Evolutionary conservation across 2,888 invertebrate species (phyloP), one percentile per base, ranked within the genome.

Genomic region (Diploptera punctata): DNA sequence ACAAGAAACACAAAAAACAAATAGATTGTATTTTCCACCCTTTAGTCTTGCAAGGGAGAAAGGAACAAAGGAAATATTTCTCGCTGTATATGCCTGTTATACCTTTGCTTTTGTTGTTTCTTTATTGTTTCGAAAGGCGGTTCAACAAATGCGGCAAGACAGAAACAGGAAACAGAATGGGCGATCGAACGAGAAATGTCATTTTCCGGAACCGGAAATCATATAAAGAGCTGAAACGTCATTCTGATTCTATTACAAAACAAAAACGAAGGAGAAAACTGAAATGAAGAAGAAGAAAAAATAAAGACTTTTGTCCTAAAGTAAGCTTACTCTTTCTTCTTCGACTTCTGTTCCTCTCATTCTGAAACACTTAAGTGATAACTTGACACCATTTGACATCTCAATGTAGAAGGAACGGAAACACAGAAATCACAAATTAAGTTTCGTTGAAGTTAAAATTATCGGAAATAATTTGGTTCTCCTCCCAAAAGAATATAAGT

Each of bases 161-260:
- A 61, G 61, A 38, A 61, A 44, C 57, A 57, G 57, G 13, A 52
- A 57, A 57, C 44, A 47, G 44, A 47, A 21, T 33, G 62, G 47
- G 33, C 52, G 70, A 26, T 65, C 62, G 65, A 70, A 70, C 49
- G 62, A 52, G 29, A 70, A 52, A 70, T 70, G 70, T 70, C 70
- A 70, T 70, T 70, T 70, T 70, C 70, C 70, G 70, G 70, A 52
- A 70, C 70, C 61, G 70, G 70, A 65, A 70, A 70, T 70, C 70
- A 70, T 21, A 65, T 70, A 62, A 70, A 60, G 62, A 47, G 65
- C 29, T 65, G 70, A 62, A 70, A 70, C 65, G 70, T 70, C 70
- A 49, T 44, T 31, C 26, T 65, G 65, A 65, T 70, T 65, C 19
- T 65, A 49, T 70, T 65, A 33, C 65, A 54, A 49, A 49, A 3